Evolutionary conservation across 2,797 vertebrate genomes (phyloP), one percentile per base, ranked within the genome.

Genomic region (Poeciliopsis paucimaculata): DNA sequence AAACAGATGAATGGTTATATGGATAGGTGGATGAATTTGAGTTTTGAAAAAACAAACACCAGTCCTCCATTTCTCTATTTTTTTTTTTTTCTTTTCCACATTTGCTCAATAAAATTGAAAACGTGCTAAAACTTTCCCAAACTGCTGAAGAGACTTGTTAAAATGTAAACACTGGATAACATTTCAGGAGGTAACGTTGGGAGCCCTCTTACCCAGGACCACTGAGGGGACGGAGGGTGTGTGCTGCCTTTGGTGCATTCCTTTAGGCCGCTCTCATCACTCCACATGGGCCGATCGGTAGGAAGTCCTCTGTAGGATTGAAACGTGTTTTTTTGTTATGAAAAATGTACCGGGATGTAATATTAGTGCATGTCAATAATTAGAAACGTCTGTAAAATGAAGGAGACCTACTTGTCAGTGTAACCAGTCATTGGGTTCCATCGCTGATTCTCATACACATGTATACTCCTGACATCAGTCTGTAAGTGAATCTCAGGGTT

Each of bases 391-490:
- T 23, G 4, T 51, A 46, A 36, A 39, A 77, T 6, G 4, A 73
- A 43, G 46, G 23, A 18, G 13, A 73, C 60, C 20, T 89, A 98
- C 98, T 97, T 98, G 96, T 97, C 96, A 77, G 97, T 97, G 49
- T 99, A 99, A 91, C 98, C 98, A 0, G 98, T 97, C 94, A 99
- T 95, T 0, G 98, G 98, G 89, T 99, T 99, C 98, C 98, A 99
- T 57, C 98, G 96, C 87, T 99, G 98, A 87, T 99, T 99, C 94
- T 99, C 98, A 0, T 98, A 99, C 90, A 99, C 96, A 75, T 95
- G 95, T 49, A 99, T 88, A 0, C 94, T 96, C 92, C 97, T 97
- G 82, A 97, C 92, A 5, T 99, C 98, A 0, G 96, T 96, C 93
- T 98, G 97, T 0, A 93, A 90, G 6, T 95, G 96, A 83, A 95